Evolutionary conservation across 2,797 vertebrate genomes (phyloP).

Genomic region (Leuciscus waleckii): DNA sequence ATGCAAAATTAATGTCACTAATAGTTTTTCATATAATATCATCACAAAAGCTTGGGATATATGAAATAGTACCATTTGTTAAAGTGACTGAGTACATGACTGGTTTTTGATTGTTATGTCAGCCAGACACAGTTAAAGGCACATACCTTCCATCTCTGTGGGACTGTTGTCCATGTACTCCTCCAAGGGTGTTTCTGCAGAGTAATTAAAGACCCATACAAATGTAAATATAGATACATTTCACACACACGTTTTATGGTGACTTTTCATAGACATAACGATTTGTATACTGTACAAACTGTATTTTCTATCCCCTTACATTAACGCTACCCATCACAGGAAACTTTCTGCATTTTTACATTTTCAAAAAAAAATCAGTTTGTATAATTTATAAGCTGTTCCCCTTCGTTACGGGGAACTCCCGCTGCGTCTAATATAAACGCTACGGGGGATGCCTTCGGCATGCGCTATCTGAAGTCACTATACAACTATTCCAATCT

Average conservation of each 20-base stretch:
- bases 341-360: neutral
- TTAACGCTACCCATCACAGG: neutral
- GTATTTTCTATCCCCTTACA: neutral
- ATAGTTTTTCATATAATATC: neutral
- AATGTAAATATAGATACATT: neutral
- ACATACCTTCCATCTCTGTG: slow-evolving; percentile 30
- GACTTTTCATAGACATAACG: neutral
- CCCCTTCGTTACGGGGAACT: too few relatives aligned
- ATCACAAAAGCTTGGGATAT: neutral
- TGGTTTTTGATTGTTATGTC: neutral
- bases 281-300: neutral
- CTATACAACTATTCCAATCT: too few relatives aligned
- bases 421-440: too few relatives aligned
- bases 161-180: slow-evolving; percentile 27
- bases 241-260: neutral
- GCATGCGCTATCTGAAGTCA: too few relatives aligned
- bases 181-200: slow-evolving; percentile 42
- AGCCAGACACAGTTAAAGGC: neutral
- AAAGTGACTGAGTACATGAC: neutral
- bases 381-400: too few relatives aligned
- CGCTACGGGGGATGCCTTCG: too few relatives aligned
- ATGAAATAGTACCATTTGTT: neutral
- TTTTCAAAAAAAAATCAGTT: neutral
- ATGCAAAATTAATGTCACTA: too few relatives aligned
- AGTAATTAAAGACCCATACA: neutral